Conservation (phyloP, 1,140 invertebrate genomes). For the Manduca sexta region DNA sequence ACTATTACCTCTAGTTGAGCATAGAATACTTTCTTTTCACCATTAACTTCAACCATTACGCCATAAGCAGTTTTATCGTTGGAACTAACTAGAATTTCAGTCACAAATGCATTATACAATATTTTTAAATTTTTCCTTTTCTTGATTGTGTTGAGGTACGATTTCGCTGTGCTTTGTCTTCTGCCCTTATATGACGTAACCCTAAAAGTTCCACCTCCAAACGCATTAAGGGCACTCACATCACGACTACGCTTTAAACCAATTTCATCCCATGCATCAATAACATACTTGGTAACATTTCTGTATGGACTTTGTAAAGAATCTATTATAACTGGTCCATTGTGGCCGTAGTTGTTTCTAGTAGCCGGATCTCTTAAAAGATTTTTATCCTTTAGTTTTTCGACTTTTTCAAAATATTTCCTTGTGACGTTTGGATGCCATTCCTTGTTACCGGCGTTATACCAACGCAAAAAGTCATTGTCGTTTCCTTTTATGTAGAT, state of each 20-base stretch:
- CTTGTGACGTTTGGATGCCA: slow-evolving; percentile 76
- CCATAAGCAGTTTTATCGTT: slow-evolving; percentile 33
- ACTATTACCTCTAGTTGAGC: slow-evolving; percentile 70
- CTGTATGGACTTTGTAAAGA: slow-evolving; percentile 30
- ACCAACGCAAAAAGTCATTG: slow-evolving; percentile 76
- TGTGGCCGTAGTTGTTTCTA: slow-evolving; percentile 25
- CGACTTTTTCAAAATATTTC: slow-evolving; percentile 32
- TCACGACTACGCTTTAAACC: slow-evolving; percentile 33
- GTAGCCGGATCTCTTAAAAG: slow-evolving; percentile 19
- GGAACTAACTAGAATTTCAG: slow-evolving; percentile 46
- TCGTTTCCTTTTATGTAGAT: slow-evolving; percentile 79
- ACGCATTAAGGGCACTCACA: slow-evolving; percentile 41
- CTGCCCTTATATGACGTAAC: slow-evolving; percentile 69
- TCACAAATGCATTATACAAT: slow-evolving; percentile 74
- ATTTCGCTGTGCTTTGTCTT: slow-evolving; percentile 75
- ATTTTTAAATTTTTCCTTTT: slow-evolving; percentile 79
- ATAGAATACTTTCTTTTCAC: slow-evolving; percentile 30
- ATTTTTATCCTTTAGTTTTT: slow-evolving; percentile 31
- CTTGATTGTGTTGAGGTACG: slow-evolving; percentile 74
- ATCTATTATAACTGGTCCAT: slow-evolving; percentile 33
- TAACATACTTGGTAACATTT: slow-evolving; percentile 33
- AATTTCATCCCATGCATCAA: slow-evolving; percentile 47
- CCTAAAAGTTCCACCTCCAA: slow-evolving; percentile 46
- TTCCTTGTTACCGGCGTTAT: slow-evolving; percentile 71
- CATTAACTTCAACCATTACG: slow-evolving; percentile 41